These are phyloP conservation scores for Perizoma flavofasciatum DNA, from an alignment of 2,888 invertebrate genomes.

Conservation along the genomic window DNA sequence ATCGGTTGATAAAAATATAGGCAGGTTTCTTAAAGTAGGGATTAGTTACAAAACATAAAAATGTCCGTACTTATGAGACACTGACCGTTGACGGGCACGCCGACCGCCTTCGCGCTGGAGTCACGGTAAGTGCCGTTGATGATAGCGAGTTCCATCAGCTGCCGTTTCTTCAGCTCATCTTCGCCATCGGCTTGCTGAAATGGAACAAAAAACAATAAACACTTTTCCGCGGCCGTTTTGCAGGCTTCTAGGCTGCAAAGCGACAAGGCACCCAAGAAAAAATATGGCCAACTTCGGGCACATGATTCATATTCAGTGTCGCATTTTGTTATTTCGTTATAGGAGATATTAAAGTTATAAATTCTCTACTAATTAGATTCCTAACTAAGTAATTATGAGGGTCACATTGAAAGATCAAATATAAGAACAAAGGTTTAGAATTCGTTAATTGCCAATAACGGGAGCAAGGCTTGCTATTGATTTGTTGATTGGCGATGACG, in stretches of 20 bases:
- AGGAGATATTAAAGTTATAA: no score
- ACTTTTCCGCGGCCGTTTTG: background rate
- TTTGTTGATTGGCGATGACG: slow-evolving; percentile 48
- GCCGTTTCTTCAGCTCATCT: slow-evolving; percentile 99
- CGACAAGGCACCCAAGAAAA: no score
- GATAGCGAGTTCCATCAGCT: slow-evolving; percentile 99
- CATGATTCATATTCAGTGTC: no score
- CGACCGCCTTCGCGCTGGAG: slow-evolving; percentile 93
- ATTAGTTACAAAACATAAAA: slow-evolving; percentile 81
- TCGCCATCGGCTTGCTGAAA: slow-evolving; percentile 98
- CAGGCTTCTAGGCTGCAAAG: no score
- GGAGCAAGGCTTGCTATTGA: slow-evolving; percentile 47
- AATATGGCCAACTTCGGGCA: no score
- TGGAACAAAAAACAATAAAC: slow-evolving; percentile 14
- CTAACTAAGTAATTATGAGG: slow-evolving; percentile 20
- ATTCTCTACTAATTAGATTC: slow-evolving; percentile 14
- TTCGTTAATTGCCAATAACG: slow-evolving; percentile 55
- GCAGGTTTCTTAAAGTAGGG: slow-evolving; percentile 5
- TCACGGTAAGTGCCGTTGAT: slow-evolving; percentile 99
- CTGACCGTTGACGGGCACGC: slow-evolving; percentile 90
- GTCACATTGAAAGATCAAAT: slow-evolving; percentile 34
- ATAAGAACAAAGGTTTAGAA: slow-evolving; percentile 44
- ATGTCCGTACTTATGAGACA: slow-evolving; percentile 82
- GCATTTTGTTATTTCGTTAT: no score
- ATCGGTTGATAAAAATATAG: slow-evolving; percentile 8